Base-by-base conservation (phyloP, 2,888 invertebrate species). In the Heteromyza rotundicornis region DNA sequence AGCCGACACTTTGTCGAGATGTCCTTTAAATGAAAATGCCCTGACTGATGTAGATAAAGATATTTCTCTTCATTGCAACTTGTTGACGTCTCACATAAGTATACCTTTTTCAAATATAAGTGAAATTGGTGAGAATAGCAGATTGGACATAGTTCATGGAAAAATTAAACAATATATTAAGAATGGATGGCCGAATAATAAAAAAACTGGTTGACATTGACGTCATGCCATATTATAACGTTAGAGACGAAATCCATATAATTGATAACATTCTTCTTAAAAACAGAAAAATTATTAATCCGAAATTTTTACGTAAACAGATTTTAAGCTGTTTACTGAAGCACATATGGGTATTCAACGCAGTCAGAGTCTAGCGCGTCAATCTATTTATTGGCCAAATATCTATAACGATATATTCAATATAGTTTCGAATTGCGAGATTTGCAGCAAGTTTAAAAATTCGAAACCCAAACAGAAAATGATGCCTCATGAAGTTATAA, bases 1-100 rank as follows among this genome's bases (percentile, higher is more conserved):
- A 2, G 65, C 67, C 8, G 68, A 66, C 89, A 89, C 17, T 81
- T 83, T 57, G 78, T 77, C 68, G 84, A 85, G 57, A 88, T 89
- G 66, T 1, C 59, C 63, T 1, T 54, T 63, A 35, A 40, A 32
- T 5, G 53, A 62, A 12, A 40, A 7, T n/a, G 19, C 64, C 2
- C 27, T 67, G 23, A 16, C 50, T 5, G 63, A 63, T 16, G 40
- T 68, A n/a, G 67, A 68, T 36, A 58, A 63, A 35, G 64, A 66
- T 1, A 23, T 70, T 16, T n/a, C 32, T n/a, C 40, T 66, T 2
- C 65, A 67, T 59, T 69, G 65, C 27, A 60, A 66, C 32, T 61
- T 67, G 36, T 36, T 68, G 51, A 56, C 58, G 16, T 35, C 65
- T 3, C 47, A 52, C 14, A 56, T 66, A 49, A 63, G 10, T n/a